Conservation (phyloP, 2,797 vertebrate species). For the Sebastes kiyomatsui region DNA sequence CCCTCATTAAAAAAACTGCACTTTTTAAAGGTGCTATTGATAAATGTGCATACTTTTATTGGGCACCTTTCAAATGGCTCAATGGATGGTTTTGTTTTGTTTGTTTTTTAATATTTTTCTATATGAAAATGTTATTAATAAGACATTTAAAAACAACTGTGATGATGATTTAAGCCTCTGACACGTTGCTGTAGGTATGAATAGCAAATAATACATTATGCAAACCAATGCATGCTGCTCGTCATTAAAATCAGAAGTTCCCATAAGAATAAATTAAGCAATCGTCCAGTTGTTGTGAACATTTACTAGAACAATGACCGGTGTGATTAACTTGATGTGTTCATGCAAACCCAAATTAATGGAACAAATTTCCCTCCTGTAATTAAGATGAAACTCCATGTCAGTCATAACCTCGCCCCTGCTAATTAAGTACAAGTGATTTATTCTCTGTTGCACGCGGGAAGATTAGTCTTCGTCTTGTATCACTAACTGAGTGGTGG, state of each 20-base stretch:
- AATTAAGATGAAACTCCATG: slow-evolving; percentile 98
- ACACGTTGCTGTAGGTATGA: no score
- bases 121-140: no score
- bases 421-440: slow-evolving; percentile 97
- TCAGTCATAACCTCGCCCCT: slow-evolving; percentile 94
- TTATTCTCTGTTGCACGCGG: slow-evolving; percentile 90
- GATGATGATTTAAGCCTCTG: no score
- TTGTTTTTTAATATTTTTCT: no score
- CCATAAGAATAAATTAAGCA: slow-evolving; percentile 17
- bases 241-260: slow-evolving; percentile 2
- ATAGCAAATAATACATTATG: not conserved
- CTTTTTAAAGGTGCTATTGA: no score
- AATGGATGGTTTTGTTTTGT: no score
- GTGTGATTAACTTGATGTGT: slow-evolving; percentile 93
- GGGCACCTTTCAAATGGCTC: rapidly evolving
- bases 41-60: no score
- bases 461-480: slow-evolving; percentile 91
- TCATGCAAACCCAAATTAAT: slow-evolving; percentile 95
- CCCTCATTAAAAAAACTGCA: no score
- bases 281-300: slow-evolving; percentile 23
- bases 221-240: not conserved
- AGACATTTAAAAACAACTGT: no score
- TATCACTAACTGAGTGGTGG: slow-evolving; percentile 65
- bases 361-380: slow-evolving; percentile 92
- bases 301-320: slow-evolving; percentile 86